These are phyloP conservation scores for Platynereis dumerilii DNA, from an alignment of 2,888 invertebrate species.

Conservation along the genomic window DNA sequence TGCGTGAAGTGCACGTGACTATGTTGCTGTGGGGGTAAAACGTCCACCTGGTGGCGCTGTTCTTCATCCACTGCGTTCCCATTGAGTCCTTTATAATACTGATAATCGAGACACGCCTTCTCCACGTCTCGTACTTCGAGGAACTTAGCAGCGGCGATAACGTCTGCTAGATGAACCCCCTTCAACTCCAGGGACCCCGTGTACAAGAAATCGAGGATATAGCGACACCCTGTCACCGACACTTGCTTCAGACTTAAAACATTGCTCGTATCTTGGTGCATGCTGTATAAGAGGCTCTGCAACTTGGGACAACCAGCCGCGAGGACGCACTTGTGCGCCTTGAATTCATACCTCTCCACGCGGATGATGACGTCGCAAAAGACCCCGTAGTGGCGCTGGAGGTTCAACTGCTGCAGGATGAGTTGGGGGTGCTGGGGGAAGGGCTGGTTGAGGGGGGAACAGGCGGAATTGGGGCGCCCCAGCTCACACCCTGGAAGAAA, in stretches of 20 bases:
- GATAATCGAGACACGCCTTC: slow-evolving; percentile 30
- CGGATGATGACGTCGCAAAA: slow-evolving; percentile 35
- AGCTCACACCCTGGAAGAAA: no score
- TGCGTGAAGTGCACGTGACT: no score
- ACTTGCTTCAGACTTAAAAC: slow-evolving; percentile 31
- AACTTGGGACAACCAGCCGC: slow-evolving; percentile 31
- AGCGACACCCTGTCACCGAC: slow-evolving; percentile 28
- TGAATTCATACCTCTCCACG: slow-evolving; percentile 29
- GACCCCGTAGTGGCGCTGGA: slow-evolving; percentile 32
- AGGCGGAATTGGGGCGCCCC: no score
- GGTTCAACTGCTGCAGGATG: slow-evolving; percentile 34
- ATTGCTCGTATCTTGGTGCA: slow-evolving; percentile 23
- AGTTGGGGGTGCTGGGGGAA: slow-evolving; percentile 25
- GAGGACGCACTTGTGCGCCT: slow-evolving; percentile 31
- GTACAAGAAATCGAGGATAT: slow-evolving; percentile 36
- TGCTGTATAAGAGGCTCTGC: slow-evolving; percentile 26
- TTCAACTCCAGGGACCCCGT: slow-evolving; percentile 34
- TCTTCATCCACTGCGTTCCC: no score
- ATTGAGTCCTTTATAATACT: slow-evolving; percentile 19
- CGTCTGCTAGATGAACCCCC: slow-evolving; percentile 21
- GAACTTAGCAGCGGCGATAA: slow-evolving; percentile 29
- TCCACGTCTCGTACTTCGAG: slow-evolving; percentile 31
- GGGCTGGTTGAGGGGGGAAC: neutral
- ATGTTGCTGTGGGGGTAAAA: no score
- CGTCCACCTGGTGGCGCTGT: no score